These are phyloP conservation scores for Oryzias javanicus DNA, from an alignment of 2,113 vertebrate species.

Conservation along the genomic window DNA sequence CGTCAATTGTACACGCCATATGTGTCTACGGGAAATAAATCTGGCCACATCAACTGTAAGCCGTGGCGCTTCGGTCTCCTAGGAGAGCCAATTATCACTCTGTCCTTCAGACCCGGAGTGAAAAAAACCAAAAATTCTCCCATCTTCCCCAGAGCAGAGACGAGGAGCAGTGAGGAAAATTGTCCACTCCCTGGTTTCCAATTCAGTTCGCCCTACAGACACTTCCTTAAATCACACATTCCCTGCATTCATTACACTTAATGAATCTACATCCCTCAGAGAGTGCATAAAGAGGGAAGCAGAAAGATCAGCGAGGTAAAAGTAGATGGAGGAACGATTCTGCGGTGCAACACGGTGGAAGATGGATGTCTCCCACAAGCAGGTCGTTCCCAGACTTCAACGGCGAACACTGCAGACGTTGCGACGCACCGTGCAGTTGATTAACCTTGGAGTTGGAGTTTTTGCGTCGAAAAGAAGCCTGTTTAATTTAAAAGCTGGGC, in stretches of 20 bases:
- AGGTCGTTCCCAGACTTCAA: slow-evolving; percentile 60
- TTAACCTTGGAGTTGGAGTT: slow-evolving; percentile 30
- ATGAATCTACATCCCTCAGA: slow-evolving; percentile 52
- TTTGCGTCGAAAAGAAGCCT: slow-evolving; percentile 29
- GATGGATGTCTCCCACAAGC: slow-evolving; percentile 56
- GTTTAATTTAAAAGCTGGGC: slow-evolving; percentile 24
- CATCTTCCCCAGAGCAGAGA: slow-evolving; percentile 23
- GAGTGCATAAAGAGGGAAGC: slow-evolving; percentile 9
- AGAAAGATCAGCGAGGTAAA: slow-evolving; percentile 14
- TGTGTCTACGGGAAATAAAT: slow-evolving; percentile 44
- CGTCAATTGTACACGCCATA: slow-evolving; percentile 47
- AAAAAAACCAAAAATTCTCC: slow-evolving; percentile 54
- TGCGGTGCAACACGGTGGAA: slow-evolving; percentile 36
- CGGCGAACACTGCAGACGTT: slow-evolving; percentile 58
- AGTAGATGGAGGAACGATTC: slow-evolving; percentile 24
- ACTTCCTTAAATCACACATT: slow-evolving; percentile 42
- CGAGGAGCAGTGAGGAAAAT: slow-evolving; percentile 39
- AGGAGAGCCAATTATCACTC: slow-evolving; percentile 66
- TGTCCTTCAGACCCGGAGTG: slow-evolving; percentile 43
- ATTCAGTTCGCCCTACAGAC: slow-evolving; percentile 48
- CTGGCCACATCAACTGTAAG: slow-evolving; percentile 45
- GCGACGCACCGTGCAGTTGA: slow-evolving; percentile 52
- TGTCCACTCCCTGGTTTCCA: slow-evolving; percentile 42
- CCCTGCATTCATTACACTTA: slow-evolving; percentile 66
- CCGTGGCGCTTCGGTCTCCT: slow-evolving; percentile 39